A percentile compares a stretch with the other conserved stretches of the same genome.
Conservation (phyloP, 2,113 vertebrate species). For the Ibidorhyncha struthersii region DNA sequence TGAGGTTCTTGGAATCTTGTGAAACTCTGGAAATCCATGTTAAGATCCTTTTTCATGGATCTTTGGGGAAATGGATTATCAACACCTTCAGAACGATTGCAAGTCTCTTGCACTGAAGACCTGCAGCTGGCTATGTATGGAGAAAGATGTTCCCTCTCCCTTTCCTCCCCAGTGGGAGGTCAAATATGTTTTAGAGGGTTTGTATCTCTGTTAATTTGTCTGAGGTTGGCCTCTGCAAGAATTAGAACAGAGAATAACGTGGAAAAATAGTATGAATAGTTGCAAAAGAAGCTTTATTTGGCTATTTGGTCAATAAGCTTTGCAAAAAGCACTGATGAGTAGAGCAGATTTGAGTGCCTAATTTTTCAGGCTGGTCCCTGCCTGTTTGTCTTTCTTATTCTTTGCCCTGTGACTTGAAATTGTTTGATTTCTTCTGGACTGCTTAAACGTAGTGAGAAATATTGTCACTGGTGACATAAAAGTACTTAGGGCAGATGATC, state of each 20-base stretch:
- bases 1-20: background rate
- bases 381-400: background rate
- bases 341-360: background rate
- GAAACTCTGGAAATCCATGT: background rate
- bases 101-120: background rate
- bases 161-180: background rate
- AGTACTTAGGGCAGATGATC: background rate
- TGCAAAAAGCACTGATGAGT: background rate
- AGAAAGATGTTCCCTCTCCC: rapidly evolving
- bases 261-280: background rate
- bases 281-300: background rate
- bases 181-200: background rate
- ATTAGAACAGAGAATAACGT: background rate
- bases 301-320: background rate
- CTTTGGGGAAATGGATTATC: background rate
- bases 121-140: background rate
- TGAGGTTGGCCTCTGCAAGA: background rate
- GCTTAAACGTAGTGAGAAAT: background rate
- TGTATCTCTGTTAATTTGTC: background rate
- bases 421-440: background rate
- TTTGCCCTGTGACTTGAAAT: background rate
- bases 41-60: background rate
- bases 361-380: background rate
- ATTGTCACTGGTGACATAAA: background rate
- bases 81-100: background rate